Base-by-base conservation (phyloP, 2,888 invertebrate species). In the Eupithecia vulgata region DNA sequence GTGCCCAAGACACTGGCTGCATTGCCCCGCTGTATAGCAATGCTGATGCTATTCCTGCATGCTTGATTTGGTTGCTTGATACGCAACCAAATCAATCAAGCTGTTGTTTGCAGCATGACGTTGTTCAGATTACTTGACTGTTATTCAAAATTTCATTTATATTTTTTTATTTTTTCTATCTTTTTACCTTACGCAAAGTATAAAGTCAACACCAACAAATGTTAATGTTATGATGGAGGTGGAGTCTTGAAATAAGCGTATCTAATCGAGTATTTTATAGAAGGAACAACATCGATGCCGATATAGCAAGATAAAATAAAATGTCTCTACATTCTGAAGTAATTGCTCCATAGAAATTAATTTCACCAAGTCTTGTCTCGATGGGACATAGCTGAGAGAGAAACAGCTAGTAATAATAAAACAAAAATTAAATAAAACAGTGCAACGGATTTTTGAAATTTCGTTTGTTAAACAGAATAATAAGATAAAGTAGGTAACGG, bases 261-360 rank as follows among this genome's bases (percentile, higher is more conserved):
- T 52, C 52, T 10, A 52, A 57, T 52, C 0, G 12, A 25, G 25
- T 57, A 57, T 25, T 10, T 57, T 13, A 25, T 13, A 25, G 65
- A 37, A 35, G 21, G 37, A 37, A n/a, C 37, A 34, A 64, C 35
- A 64, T 8, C 21, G n/a, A 12, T 37, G 35, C 64, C 35, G 37
- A 37, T 64, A 65, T 40, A 64, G 25, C 10, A 40, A 59, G 21
- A 65, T 48, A 72, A 68, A 68, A 72, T 72, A 72, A 72, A 72
- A 72, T 70, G 57, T 70, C 71, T 45, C 73, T 30, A 68, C 75
- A 75, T 75, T 75, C 75, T 75, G 70, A 76, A 71, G 71, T 79
- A 79, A 79, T 79, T 79, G 79, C 76, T 65, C 77, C 70, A 77
- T 77, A 79, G 76, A 79, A 77, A 74, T 75, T 72, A 77, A 70